Conservation (phyloP, 2,113 vertebrate genomes). For the Aegotheles bennettii region DNA sequence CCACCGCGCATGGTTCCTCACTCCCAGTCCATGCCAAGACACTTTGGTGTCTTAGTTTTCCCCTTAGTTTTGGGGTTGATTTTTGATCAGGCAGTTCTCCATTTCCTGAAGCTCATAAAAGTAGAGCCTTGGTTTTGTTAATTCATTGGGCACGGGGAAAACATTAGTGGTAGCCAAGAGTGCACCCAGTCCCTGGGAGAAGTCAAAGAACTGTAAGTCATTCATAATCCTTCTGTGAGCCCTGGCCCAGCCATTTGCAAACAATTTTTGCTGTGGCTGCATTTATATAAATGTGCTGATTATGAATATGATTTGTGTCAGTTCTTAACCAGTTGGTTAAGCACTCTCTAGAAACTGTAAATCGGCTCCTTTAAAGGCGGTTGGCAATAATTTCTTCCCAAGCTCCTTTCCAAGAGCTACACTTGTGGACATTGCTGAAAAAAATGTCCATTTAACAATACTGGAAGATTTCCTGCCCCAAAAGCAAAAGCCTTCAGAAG, state of each 20-base stretch:
- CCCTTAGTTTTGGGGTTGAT: background rate
- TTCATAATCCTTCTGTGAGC: background rate
- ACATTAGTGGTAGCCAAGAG: background rate
- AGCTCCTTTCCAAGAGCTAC: background rate
- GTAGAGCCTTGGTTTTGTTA: background rate
- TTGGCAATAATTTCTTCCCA: background rate
- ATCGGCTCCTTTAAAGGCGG: background rate
- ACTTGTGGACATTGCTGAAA: background rate
- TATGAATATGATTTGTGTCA: conserved; percentile 7
- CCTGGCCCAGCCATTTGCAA: background rate
- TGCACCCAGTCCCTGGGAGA: background rate
- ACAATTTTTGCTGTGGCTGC: conserved; percentile 2
- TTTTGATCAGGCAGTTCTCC: background rate
- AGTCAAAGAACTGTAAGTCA: conserved; percentile 9
- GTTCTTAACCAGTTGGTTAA: background rate
- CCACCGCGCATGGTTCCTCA: background rate
- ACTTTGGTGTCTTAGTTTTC: background rate
- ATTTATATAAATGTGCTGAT: background rate
- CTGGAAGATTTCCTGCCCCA: background rate
- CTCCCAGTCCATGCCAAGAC: background rate
- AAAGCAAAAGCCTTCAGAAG: background rate
- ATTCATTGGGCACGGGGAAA: conserved; percentile 9
- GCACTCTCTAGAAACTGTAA: background rate
- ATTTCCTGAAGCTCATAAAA: background rate
- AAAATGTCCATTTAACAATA: background rate